Conservation (phyloP, 2,888 invertebrate species). For the Nymphalis c-album region DNA sequence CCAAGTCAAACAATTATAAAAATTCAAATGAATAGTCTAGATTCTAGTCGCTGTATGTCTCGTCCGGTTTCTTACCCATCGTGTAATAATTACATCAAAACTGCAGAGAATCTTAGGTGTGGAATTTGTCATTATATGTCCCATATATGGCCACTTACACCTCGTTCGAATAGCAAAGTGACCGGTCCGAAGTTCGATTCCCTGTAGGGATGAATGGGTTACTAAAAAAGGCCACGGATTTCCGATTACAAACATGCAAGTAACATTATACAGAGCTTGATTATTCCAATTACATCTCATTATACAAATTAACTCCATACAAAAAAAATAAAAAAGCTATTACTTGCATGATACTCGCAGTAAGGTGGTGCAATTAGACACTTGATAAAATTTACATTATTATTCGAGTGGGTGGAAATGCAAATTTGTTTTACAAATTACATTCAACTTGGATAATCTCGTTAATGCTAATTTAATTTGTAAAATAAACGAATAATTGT, state of each 20-base stretch:
- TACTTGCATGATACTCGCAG: constrained; percentile 20
- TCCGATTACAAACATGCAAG: constrained; percentile 35
- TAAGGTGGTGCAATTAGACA: constrained; percentile 34
- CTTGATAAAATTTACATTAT: constrained; percentile 36
- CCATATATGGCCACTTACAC: constrained; percentile 39
- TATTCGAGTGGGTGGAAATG: constrained; percentile 36
- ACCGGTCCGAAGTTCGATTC: constrained; percentile 35
- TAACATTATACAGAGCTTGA: constrained; percentile 29
- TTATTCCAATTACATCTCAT: constrained; percentile 41
- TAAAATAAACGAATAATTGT: constrained; percentile 30
- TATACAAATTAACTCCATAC: constrained; percentile 40
- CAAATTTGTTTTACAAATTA: constrained; percentile 39
- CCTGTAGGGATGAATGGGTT: constrained; percentile 41
- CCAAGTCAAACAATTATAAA: neutral
- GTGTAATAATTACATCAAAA: constrained; percentile 42
- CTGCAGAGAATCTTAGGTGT: constrained; percentile 33
- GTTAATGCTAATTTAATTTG: constrained; percentile 36
- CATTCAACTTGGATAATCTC: constrained; percentile 33
- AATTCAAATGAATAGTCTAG: neutral
- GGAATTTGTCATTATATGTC: constrained; percentile 42
- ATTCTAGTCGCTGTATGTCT: constrained; percentile 13
- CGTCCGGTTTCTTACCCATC: constrained; percentile 17
- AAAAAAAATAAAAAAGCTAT: constrained; percentile 32
- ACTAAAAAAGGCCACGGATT: constrained; percentile 38
- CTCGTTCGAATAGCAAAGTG: constrained; percentile 33